Evolutionary conservation across 2,113 vertebrate genomes (phyloP).

Genomic region (Nerophis ophidion): DNA sequence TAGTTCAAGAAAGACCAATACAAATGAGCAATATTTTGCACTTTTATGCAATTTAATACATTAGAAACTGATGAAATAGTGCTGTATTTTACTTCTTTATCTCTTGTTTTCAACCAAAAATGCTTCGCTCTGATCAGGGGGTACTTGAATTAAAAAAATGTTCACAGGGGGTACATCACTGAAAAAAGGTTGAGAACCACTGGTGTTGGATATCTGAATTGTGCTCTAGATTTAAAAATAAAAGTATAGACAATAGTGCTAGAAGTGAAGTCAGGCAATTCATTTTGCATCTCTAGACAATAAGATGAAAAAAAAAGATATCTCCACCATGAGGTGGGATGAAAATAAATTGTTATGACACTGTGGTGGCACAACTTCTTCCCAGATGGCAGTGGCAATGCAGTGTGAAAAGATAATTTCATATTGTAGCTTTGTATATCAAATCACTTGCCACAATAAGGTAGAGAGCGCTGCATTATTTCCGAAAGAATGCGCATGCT

Average conservation of each 20-base stretch:
- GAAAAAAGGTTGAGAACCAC: too few species aligned
- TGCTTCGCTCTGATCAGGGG: too few species aligned
- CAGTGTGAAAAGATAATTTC: conserved; percentile 61
- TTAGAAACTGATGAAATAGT: too few species aligned
- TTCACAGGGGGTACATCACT: too few species aligned
- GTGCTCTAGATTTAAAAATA: conserved; percentile 36
- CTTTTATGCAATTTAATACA: too few species aligned
- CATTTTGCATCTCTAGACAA: conserved; percentile 59
- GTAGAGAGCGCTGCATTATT: conserved; percentile 47
- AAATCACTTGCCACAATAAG: conserved; percentile 51
- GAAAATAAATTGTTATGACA: conserved; percentile 66
- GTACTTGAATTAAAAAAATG: too few species aligned
- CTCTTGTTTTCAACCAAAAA: too few species aligned
- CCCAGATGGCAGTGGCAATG: conserved; percentile 50
- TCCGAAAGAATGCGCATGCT: conserved; percentile 59
- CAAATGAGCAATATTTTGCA: too few species aligned
- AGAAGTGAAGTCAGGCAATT: conserved; percentile 50
- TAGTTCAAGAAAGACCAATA: too few species aligned
- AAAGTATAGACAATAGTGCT: conserved; percentile 19
- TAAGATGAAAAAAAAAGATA: conserved; percentile 45
- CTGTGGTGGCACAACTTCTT: conserved; percentile 54
- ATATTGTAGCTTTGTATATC: conserved; percentile 56
- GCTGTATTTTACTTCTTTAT: too few species aligned
- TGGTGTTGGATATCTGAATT: conserved; percentile 40
- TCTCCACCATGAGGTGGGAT: conserved; percentile 55